Conservation (phyloP, 2,113 vertebrate species). For the Bubo scandiacus region DNA sequence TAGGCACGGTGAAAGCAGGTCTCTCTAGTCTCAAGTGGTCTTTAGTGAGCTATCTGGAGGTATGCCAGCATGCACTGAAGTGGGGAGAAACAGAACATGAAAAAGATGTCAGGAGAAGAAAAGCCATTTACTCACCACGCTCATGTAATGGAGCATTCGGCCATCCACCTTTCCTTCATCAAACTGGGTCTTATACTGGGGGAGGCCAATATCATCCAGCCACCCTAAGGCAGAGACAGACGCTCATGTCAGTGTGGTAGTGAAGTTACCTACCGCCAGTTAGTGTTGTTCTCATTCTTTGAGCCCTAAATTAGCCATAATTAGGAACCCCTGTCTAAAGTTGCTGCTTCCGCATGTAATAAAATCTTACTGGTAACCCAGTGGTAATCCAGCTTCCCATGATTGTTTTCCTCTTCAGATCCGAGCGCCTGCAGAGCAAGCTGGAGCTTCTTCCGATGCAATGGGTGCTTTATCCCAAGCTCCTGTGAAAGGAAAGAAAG, state of each 20-base stretch:
- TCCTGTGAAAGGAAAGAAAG: conserved; percentile 76
- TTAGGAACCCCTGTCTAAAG: background rate
- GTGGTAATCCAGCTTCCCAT: conserved; percentile 93
- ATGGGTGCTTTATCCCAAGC: conserved; percentile 91
- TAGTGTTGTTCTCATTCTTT: background rate
- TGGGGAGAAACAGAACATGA: background rate
- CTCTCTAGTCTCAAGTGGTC: background rate
- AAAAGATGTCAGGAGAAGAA: background rate
- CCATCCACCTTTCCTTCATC: conserved; percentile 95
- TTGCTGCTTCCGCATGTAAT: background rate
- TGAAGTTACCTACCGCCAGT: background rate
- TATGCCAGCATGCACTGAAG: rapidly evolving
- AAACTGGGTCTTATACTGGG: conserved; percentile 98
- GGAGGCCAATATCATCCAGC: conserved; percentile 97
- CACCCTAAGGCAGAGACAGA: conserved; percentile 79
- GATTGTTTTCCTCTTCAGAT: conserved; percentile 94
- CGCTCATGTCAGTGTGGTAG: background rate
- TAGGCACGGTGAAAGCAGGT: background rate
- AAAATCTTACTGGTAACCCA: conserved; percentile 93
- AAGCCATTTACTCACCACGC: conserved; percentile 81
- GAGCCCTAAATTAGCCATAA: background rate
- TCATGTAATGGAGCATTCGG: conserved; percentile 98
- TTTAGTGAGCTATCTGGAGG: background rate
- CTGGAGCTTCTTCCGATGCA: conserved; percentile 97
- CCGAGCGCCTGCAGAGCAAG: conserved; percentile 93